Conservation (phyloP, 2,888 invertebrate genomes). For the Linnaemya tessellans region DNA sequence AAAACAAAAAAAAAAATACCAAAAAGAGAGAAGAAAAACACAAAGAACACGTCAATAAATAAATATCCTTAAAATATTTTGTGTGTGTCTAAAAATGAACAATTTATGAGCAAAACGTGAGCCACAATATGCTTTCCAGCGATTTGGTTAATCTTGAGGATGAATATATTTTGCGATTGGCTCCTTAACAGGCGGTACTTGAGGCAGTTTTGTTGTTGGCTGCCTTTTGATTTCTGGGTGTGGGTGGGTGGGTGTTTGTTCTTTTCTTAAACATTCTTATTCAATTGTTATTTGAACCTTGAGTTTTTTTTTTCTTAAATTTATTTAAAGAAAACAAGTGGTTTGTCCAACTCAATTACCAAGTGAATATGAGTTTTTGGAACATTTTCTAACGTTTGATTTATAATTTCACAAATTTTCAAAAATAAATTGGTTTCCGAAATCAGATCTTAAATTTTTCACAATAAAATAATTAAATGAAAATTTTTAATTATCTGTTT, state of each 20-base stretch:
- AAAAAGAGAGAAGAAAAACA: too few relatives aligned
- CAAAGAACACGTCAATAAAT: conserved; percentile 55
- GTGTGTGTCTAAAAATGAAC: conserved; percentile 29
- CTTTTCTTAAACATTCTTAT: conserved; percentile 3
- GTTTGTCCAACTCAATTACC: neutral
- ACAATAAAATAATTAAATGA: too few relatives aligned
- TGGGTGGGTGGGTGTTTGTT: too few relatives aligned
- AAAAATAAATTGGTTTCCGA: too few relatives aligned
- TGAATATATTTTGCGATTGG: conserved; percentile 1
- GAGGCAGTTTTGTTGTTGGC: conserved; percentile 8
- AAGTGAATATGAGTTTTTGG: too few relatives aligned
- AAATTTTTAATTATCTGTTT: too few relatives aligned
- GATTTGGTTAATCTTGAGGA: neutral
- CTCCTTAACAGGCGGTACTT: conserved; percentile 20
- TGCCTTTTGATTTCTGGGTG: conserved; percentile 13
- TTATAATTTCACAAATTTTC: too few relatives aligned
- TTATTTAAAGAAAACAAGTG: neutral
- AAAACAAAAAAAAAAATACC: neutral
- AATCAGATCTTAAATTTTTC: too few relatives aligned
- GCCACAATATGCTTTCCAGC: conserved; percentile 15
- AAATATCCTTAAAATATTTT: conserved; percentile 50
- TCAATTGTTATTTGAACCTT: neutral
- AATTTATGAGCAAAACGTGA: conserved; percentile 29
- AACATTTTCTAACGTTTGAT: too few relatives aligned
- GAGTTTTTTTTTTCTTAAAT: neutral